Evolutionary conservation across 1,140 invertebrate genomes (phyloP).

Genomic region (Drosophila orosa): DNA sequence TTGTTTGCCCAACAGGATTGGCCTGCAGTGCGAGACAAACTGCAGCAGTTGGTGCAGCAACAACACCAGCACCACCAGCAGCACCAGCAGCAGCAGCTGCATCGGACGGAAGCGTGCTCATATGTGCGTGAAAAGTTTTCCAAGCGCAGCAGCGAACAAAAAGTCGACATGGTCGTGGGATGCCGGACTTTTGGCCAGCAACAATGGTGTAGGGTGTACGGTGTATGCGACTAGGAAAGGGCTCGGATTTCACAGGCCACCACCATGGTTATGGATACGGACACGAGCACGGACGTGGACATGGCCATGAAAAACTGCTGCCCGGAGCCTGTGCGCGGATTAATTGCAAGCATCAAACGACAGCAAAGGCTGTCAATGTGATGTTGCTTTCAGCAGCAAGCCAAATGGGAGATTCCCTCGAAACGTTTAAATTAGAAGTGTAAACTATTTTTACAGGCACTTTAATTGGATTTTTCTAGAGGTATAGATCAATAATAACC

Average conservation of each 20-base stretch:
- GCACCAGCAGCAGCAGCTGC: constrained; percentile 24
- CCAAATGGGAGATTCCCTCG: neutral
- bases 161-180: constrained; percentile 37
- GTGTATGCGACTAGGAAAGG: constrained; percentile 6
- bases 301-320: constrained; percentile 21
- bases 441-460: neutral
- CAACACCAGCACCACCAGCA: constrained; percentile 1
- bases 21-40: constrained; percentile 19
- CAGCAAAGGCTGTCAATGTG: constrained; percentile 2
- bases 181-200: constrained; percentile 42
- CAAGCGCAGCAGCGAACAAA: constrained; percentile 59
- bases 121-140: constrained; percentile 58
- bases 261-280: constrained; percentile 18
- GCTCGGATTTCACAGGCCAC: constrained; percentile 23
- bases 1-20: constrained; percentile 27
- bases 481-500: neutral
- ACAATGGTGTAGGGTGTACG: constrained; percentile 7
- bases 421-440: neutral
- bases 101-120: constrained; percentile 59
- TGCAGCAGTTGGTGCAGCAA: constrained; percentile 26
- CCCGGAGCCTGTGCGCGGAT: constrained; percentile 26
- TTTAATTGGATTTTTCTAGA: neutral
- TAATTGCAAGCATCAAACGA: constrained; percentile 32
- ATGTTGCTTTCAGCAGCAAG: neutral
- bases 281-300: constrained; percentile 12